Percentiles rank a stretch among this genome's conserved stretches.
These are phyloP conservation scores for Lepidocolaptes lacrymiger DNA, from an alignment of 2,797 vertebrate species.

Conservation along the genomic window DNA sequence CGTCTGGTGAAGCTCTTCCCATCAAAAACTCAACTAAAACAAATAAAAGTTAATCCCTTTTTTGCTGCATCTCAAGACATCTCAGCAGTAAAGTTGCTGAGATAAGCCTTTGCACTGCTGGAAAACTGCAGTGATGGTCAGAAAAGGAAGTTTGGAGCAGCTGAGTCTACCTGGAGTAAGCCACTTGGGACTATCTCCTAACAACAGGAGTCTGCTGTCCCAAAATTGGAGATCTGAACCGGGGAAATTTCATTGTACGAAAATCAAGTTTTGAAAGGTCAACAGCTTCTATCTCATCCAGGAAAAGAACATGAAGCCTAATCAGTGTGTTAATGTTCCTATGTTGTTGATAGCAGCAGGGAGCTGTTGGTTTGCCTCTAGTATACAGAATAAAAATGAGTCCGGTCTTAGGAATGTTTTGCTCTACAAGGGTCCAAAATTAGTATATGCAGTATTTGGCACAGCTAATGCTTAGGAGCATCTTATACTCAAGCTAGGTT, in stretches of 20 bases:
- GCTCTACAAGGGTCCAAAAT: not conserved
- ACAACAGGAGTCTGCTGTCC: not conserved
- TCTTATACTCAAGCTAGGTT: not conserved
- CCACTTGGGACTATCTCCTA: not conserved
- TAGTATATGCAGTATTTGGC: not conserved
- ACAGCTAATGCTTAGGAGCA: not conserved
- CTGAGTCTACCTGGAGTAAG: not conserved
- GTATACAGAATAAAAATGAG: fast-evolving
- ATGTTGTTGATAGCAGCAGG: not conserved
- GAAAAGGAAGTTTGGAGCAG: not conserved
- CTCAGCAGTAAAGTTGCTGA: not conserved
- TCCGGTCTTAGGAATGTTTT: not conserved
- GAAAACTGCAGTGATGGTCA: fast-evolving
- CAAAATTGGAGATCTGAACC: fast-evolving
- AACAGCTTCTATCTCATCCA: not conserved
- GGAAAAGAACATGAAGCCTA: not conserved
- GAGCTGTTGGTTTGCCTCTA: not conserved
- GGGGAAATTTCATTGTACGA: not conserved
- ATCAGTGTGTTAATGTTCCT: not conserved
- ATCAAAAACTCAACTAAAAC: not conserved
- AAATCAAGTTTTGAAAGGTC: not conserved
- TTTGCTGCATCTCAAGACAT: not conserved
- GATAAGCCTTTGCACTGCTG: not conserved
- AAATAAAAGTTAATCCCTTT: not conserved
- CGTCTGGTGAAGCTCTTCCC: not conserved